phyloP scores from a whole-genome alignment of 2,797 vertebrate genomes.

The Dermochelys coriacea region DNA sequence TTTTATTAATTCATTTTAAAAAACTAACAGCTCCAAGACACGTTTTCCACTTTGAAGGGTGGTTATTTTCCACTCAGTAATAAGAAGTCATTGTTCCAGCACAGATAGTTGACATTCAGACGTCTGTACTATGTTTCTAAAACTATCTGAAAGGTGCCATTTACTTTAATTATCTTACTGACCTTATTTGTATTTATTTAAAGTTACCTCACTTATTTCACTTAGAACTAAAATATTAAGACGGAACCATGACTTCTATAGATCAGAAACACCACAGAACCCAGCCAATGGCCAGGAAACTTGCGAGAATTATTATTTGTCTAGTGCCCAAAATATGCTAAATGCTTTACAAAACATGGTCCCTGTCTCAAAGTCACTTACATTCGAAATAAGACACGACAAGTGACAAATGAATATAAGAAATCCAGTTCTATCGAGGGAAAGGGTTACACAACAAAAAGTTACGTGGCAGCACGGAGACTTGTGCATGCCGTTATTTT shows the following conservation, averaged over 20 bases:
- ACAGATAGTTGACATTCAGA: neutral
- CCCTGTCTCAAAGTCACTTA: neutral
- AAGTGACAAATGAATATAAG: neutral
- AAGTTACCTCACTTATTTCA: neutral
- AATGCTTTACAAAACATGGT: neutral
- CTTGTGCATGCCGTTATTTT: constrained; percentile 21
- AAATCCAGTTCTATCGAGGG: neutral
- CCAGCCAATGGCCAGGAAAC: neutral
- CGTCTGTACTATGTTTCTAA: neutral
- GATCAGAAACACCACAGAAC: neutral
- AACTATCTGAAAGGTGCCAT: neutral
- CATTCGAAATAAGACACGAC: neutral
- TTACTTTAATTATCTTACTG: neutral
- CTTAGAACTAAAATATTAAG: neutral
- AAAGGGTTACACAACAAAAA: constrained; percentile 2
- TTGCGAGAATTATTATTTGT: neutral
- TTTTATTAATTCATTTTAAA: neutral
- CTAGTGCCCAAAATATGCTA: neutral
- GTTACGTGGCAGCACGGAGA: neutral
- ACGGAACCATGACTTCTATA: neutral
- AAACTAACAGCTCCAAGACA: neutral
- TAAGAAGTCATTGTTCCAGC: neutral
- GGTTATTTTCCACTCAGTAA: neutral
- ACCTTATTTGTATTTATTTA: neutral
- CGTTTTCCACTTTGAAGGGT: neutral